These are phyloP conservation scores for Burhinus bistriatus DNA, from an alignment of 2,113 vertebrate species.

Conservation along the genomic window DNA sequence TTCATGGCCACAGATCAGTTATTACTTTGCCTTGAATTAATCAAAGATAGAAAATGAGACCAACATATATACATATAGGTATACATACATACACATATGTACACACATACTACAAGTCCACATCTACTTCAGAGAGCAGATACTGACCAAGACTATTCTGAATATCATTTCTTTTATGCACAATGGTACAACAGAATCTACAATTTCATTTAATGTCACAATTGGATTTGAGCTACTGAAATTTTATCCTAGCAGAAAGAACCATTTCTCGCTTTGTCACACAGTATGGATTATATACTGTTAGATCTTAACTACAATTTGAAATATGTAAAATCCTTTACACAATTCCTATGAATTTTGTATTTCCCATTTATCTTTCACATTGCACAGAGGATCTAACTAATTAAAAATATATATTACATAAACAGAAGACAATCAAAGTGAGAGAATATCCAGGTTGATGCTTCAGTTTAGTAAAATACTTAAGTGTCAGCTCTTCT, in stretches of 20 bases:
- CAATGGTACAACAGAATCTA: not conserved
- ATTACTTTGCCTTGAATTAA: not conserved
- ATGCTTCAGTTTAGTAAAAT: not conserved
- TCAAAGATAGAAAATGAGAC: not conserved
- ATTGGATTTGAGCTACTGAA: not conserved
- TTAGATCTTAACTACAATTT: not conserved
- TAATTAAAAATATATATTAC: not conserved
- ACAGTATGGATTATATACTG: not conserved
- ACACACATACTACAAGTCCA: not conserved
- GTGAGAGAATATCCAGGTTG: not conserved
- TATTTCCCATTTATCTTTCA: not conserved
- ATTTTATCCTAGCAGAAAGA: not conserved
- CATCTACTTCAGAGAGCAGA: not conserved
- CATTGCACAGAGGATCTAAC: not conserved
- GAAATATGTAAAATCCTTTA: constrained; percentile 37
- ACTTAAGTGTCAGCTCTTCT: not conserved
- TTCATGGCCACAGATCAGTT: not conserved
- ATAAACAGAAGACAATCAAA: not conserved
- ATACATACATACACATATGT: not conserved
- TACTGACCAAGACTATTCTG: not conserved
- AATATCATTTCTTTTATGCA: not conserved
- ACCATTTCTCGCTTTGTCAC: not conserved
- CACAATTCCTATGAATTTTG: not conserved
- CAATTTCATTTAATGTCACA: not conserved
- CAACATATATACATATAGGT: not conserved